phyloP scores from a whole-genome alignment of 2,888 invertebrate species.

The Meta bourneti region DNA sequence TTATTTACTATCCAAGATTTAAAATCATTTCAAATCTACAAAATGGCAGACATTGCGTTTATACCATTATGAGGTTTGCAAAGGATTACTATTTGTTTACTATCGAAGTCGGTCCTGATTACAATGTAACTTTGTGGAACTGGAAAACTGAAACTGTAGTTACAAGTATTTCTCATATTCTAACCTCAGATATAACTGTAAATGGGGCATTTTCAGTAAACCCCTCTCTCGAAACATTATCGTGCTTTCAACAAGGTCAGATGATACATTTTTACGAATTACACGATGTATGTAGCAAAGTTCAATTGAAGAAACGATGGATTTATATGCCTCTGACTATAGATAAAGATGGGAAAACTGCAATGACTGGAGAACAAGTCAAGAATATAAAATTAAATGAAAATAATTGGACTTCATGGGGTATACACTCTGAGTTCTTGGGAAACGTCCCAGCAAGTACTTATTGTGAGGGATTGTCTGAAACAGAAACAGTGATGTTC shows the following conservation, averaged over 20 bases:
- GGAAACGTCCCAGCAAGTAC: conserved; percentile 11
- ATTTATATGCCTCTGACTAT: conserved; percentile 20
- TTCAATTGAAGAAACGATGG: not conserved
- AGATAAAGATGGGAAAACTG: conserved; percentile 29
- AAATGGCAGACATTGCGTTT: not conserved
- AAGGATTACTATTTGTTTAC: conserved; percentile 17
- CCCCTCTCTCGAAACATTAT: not conserved
- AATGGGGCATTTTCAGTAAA: conserved; percentile 20
- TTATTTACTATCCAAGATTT: conserved; percentile 6
- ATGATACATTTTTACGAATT: conserved; percentile 48
- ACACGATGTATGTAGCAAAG: not conserved
- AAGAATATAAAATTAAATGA: conserved; percentile 28
- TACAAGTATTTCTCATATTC: not conserved
- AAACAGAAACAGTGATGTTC: conserved; percentile 39
- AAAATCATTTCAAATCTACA: conserved; percentile 22
- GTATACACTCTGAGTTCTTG: conserved; percentile 51
- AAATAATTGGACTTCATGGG: conserved; percentile 38
- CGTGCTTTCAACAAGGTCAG: conserved; percentile 32
- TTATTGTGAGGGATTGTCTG: conserved; percentile 22
- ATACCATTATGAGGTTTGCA: conserved; percentile 4
- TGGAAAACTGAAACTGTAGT: conserved; percentile 22
- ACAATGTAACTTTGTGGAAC: conserved; percentile 36
- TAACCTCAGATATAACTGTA: not conserved
- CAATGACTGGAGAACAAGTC: not conserved
- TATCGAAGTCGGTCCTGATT: conserved; percentile 12